Evolutionary conservation across 2,113 vertebrate genomes (phyloP).

Genomic region (Semnornis frantzii): DNA sequence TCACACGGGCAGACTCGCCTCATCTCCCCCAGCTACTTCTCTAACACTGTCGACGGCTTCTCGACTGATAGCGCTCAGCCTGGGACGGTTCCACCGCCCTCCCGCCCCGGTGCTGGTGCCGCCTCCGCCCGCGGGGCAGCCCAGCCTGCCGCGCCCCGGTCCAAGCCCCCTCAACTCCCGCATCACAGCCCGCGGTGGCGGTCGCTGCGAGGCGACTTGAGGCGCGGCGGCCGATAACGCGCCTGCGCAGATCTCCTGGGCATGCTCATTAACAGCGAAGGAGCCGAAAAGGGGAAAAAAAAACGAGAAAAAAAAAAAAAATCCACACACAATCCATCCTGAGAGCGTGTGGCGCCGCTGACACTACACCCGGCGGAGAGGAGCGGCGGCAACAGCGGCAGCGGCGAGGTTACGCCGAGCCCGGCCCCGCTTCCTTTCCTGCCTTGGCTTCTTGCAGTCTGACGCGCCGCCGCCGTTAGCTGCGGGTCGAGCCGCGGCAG

Average conservation of each 20-base stretch:
- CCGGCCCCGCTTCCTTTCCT: background rate
- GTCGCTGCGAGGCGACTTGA: background rate
- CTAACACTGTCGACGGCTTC: background rate
- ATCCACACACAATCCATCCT: background rate
- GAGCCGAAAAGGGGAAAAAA: background rate
- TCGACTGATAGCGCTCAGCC: too few relatives aligned
- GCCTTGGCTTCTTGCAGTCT: background rate
- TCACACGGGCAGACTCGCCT: background rate
- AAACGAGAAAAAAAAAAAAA: background rate
- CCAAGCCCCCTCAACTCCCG: background rate
- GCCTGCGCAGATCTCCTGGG: slow-evolving; percentile 56
- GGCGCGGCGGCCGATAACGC: slow-evolving; percentile 13
- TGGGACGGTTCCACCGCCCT: background rate
- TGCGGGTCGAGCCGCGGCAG: background rate
- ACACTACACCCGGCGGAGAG: background rate
- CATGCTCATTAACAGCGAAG: slow-evolving; percentile 56
- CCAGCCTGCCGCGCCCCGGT: background rate
- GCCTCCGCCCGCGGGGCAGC: background rate
- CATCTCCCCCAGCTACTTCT: background rate
- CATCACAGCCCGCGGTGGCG: background rate
- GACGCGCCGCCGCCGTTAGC: background rate
- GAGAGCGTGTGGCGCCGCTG: background rate
- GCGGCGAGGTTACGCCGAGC: background rate
- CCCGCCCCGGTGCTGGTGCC: background rate
- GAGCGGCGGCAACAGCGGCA: background rate